Evolutionary conservation across 2,888 invertebrate genomes (phyloP), one percentile per base, ranked within the genome.

Genomic region (Tetranychus truncatus): DNA sequence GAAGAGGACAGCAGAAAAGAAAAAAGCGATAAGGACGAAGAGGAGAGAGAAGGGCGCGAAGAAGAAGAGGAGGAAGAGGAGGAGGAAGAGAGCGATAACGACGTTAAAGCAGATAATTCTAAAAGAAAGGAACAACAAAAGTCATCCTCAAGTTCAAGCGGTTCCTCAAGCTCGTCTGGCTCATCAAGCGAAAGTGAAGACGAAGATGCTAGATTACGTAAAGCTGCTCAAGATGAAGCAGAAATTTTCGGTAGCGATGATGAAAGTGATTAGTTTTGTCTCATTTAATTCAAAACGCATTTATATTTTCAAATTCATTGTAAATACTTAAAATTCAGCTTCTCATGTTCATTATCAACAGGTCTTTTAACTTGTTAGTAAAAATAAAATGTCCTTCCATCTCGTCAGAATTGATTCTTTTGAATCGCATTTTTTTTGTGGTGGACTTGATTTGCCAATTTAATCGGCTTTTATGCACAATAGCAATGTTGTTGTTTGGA

Each of bases 221-320:
- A 72, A 45, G 72, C 45, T 15, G 24, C n/a, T n/a, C 44, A n/a
- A 20, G 72, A 72, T 72, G 34, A 72, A 1, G 72, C 34, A 24
- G 72, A 18, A 72, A 72, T 72, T 21, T 72, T 72, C 72, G 72
- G 72, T 15, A 72, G 72, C 11, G 72, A 20, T 24, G 34, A 24
- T n/a, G 69, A 69, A 66, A n/a, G 18, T 66, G 66, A 66, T n/a
- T 66, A 66, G 66, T 34, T 34, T 34, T 34, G 34, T 34, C 34
- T 34, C 34, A 34, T 34, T 34, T 34, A 34, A 34, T 34, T 34
- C 2, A 34, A 34, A 34, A 34, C 34, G 5, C 34, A 34, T 34
- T 34, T 34, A 3, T 34, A 34, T 34, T 34, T 34, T 55, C 9
- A 9, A 55, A 5, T 55, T 55, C 55, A 15, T 55, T 55, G 55